Percentiles rank a stretch among this genome's conserved stretches.
Conservation (phyloP, 2,113 vertebrate genomes). For the Lophura nycthemera region DNA sequence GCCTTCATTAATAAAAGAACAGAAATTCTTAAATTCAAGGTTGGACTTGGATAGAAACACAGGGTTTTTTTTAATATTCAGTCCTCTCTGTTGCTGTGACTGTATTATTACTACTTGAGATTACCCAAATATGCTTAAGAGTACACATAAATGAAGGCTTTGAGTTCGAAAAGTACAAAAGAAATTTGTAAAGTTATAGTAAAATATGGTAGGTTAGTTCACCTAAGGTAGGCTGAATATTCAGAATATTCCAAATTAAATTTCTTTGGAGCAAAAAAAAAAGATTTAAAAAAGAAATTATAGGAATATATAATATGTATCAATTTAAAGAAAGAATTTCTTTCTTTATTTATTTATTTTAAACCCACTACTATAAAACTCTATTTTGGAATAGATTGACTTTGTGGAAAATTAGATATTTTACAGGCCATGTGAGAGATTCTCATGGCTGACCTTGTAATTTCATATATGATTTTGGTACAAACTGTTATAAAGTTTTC, state of each 20-base stretch:
- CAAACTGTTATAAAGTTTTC: neutral
- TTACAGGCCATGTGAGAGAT: neutral
- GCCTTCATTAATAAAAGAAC: neutral
- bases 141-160: neutral
- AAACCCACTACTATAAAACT: accelerated
- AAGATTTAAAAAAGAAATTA: neutral
- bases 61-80: neutral
- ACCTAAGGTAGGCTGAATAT: neutral
- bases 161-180: neutral
- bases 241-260: neutral
- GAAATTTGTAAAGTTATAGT: neutral
- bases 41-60: neutral
- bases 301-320: neutral
- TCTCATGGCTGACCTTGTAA: neutral
- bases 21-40: neutral
- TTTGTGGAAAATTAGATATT: neutral
- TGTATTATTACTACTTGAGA: neutral
- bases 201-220: neutral
- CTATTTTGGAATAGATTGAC: no score
- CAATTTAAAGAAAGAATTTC: neutral
- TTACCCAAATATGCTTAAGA: neutral
- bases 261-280: neutral
- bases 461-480: neutral
- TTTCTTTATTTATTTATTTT: neutral
- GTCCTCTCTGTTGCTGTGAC: neutral